Evolutionary conservation across 1,140 invertebrate species (phyloP), one percentile per base, ranked within the genome.

Genomic region (Galendromus occidentalis): DNA sequence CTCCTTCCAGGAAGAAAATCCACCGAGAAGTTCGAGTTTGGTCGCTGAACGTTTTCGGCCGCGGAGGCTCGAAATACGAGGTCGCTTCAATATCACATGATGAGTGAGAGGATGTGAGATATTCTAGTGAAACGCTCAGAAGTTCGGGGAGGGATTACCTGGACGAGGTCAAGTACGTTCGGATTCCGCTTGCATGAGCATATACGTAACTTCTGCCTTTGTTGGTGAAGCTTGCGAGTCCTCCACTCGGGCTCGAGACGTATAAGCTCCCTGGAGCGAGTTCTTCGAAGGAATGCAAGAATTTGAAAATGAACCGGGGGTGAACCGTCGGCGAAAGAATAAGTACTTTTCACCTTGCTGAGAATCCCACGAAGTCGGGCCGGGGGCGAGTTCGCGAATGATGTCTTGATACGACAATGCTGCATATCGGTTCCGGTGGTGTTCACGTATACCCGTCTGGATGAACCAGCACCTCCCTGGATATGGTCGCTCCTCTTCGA

Each of bases 361-460:
- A 82, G 71, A 55, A 76, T 70, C 72, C 82, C 77, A 68, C 80
- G 81, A 7, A 82, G 73, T 4, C 79, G 74, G 64, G 71, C 77
- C 0, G 81, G 69, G 5, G 81, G 80, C 6, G 80, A 82, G 65
- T 80, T 79, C 5, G 80, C 66, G 75, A 82, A 80, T 4, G 81
- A 79, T 1, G 79, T 79, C 0, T 81, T 75, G 68, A 78, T 75
- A 18, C 82, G 72, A 68, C 77, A 77, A 4, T 71, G 72, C 65
- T 79, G 74, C 4, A 81, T 67, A 68, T 82, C 82, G 55, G 79
- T 77, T 18, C 75, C 75, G 6, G 80, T 81, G 29, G 82, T 78
- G 1, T 76, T 74, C 42, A 79, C 78, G 18, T 79, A 79, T 22
- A 72, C 70, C 5, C 76, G 71, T 71, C 82, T 82, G 71, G 80